Evolutionary conservation across 1,140 invertebrate genomes (phyloP).

Genomic region (Drosophila willistoni): DNA sequence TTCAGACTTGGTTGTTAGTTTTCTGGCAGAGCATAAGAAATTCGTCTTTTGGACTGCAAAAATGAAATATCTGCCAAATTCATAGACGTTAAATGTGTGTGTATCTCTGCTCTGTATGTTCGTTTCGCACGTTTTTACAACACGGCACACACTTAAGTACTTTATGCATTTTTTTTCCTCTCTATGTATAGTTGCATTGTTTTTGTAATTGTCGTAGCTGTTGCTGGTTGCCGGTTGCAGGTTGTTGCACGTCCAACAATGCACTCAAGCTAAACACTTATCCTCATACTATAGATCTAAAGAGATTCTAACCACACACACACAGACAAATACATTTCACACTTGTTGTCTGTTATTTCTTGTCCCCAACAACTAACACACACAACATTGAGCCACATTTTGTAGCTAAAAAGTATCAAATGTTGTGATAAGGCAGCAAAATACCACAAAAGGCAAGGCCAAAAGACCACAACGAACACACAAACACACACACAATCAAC

Average conservation of each 20-base stretch:
- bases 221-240: slow-evolving; percentile 60
- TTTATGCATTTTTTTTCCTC: slow-evolving; percentile 64
- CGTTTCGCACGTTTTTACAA: slow-evolving; percentile 33
- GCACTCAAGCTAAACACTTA: slow-evolving; percentile 55
- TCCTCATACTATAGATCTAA: slow-evolving; percentile 27
- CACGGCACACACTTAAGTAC: slow-evolving; percentile 64
- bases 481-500: slow-evolving; percentile 53
- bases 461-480: slow-evolving; percentile 29
- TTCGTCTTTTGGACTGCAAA: background rate
- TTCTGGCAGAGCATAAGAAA: slow-evolving; percentile 11
- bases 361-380: slow-evolving; percentile 24
- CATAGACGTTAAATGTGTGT: slow-evolving; percentile 12
- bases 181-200: slow-evolving; percentile 40
- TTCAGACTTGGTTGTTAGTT: no score
- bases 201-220: slow-evolving; percentile 40
- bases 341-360: slow-evolving; percentile 33
- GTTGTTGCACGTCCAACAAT: slow-evolving; percentile 72
- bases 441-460: slow-evolving; percentile 54
- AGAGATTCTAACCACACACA: slow-evolving; percentile 18
- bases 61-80: background rate
- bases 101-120: slow-evolving; percentile 17
- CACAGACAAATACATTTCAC: background rate
- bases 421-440: slow-evolving; percentile 43
- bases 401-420: slow-evolving; percentile 66
- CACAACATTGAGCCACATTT: slow-evolving; percentile 28